Evolutionary conservation across 2,113 vertebrate species (phyloP), one percentile per base, ranked within the genome.

Genomic region (Hemibagrus wyckioides): DNA sequence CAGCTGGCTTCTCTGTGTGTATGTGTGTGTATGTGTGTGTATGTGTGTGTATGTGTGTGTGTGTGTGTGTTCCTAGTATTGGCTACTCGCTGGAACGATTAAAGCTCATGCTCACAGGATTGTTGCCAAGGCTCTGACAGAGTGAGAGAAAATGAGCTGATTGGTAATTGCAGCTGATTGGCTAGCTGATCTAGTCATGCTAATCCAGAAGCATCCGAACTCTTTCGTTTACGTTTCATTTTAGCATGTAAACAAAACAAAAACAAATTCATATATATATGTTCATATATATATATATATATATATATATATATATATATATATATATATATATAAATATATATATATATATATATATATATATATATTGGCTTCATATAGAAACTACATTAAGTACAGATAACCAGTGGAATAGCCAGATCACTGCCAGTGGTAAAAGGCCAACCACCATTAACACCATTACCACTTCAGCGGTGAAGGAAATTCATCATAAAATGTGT

Each of bases 81-180:
- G 84, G 83, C 84, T 85, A 84, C 86, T 90, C 36, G 76, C 71
- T 83, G 67, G 77, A 83, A 77, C 77, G 89, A 89, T 89, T 87
- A 86, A 84, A 86, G 85, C 89, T 77, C 92, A 90, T 90, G 92
- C 92, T 52, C 87, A 90, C 85, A 89, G 92, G 92, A 94, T 93
- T 95, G 94, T 95, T 95, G 94, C 95, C 95, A 95, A 92, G 95
- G 94, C 94, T 94, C 94, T 77, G 69, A 83, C 77, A 84, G 76
- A 86, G 90, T 92, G 87, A 87, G 90, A 92, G 86, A 87, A 91
- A 92, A 91, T 87, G 30, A 92, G 90, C 85, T 91, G 94, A 95
- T 95, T 95, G 94, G 94, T 90, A 76, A 90, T 87, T 89, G 90
- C 89, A 83, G 91, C 92, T 94, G 92, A 94, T 92, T 17, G 87